Percentiles rank a stretch among this genome's conserved stretches.
These are phyloP conservation scores for Agelaius phoeniceus DNA, from an alignment of 2,113 vertebrate species.

Conservation along the genomic window DNA sequence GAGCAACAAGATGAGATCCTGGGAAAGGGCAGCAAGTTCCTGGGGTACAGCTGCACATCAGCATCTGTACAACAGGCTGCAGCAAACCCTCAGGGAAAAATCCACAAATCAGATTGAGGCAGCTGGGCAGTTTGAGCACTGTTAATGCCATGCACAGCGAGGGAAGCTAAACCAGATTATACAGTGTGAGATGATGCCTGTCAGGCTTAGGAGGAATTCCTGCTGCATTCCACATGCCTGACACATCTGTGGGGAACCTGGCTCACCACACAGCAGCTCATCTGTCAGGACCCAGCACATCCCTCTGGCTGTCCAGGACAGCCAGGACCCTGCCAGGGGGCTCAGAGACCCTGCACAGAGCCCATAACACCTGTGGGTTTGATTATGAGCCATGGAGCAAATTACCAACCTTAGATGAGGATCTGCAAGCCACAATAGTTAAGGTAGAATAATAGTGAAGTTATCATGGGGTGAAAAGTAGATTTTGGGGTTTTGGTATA, in stretches of 20 bases:
- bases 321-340: no score
- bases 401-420: no score
- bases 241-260: not conserved
- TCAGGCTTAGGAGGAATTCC: not conserved
- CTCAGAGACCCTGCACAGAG: no score
- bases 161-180: not conserved
- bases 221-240: not conserved
- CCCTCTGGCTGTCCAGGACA: no score
- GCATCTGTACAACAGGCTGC: not conserved
- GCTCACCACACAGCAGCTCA: not conserved
- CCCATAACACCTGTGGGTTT: no score
- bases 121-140: not conserved
- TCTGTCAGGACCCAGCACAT: no score
- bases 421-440: no score
- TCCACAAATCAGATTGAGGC: not conserved
- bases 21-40: not conserved
- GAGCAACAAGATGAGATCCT: not conserved
- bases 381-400: no score
- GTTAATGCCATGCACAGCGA: not conserved
- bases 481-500: no score
- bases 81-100: not conserved
- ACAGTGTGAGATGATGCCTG: not conserved
- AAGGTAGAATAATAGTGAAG: no score
- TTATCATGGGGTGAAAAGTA: no score
- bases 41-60: not conserved